Base-by-base conservation (phyloP, 2,888 invertebrate species). In the Pseudeuparius sepicola region DNA sequence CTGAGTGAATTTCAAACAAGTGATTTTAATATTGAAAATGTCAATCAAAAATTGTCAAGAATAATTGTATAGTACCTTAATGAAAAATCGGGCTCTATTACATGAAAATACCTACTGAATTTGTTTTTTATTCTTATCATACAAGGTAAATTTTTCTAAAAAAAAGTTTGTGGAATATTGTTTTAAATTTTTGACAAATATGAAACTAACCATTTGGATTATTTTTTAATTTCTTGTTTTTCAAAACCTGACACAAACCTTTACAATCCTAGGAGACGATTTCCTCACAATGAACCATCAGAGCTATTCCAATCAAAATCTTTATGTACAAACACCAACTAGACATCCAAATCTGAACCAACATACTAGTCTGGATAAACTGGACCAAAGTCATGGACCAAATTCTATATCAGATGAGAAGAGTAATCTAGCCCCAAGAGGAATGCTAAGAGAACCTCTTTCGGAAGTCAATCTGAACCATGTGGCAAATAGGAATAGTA, bases 281-380 rank as follows among this genome's bases (percentile, higher is more conserved):
- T 63, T 62, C 47, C 51, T 61, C 43, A 67, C 60, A 41, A 61
- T 56, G 1, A 56, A 58, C 11, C 45, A 47, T 17, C 62, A 67
- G 57, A 69, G 71, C 50, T 89, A 89, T 61, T 83, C 87, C 34
- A 86, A 88, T 34, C 90, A 90, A 63, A 90, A 90, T 62, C 63
- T 90, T 33, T 90, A 92, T 59, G 90, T 90, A 24, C 89, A 90
- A 52, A 89, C 88, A 3, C 90, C 90, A 0, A 88, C 88, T 3
- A 65, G 81, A 41, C 69, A 61, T 42, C 54, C 58, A 6, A 60
- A 60, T 44, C 34, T 59, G 10, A 55, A 50, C 35, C 47, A 60
- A 53, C 49, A 65, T 69, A 56, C 51, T 7, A 51, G 55, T 1
- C 57, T 57, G 31, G 61, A 63, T 14, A 59, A 58, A 40, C 37